Percentiles rank a stretch among this genome's conserved stretches.
These are phyloP conservation scores for Tricholaema leucomelas DNA, from an alignment of 2,113 vertebrate genomes.

Conservation along the genomic window DNA sequence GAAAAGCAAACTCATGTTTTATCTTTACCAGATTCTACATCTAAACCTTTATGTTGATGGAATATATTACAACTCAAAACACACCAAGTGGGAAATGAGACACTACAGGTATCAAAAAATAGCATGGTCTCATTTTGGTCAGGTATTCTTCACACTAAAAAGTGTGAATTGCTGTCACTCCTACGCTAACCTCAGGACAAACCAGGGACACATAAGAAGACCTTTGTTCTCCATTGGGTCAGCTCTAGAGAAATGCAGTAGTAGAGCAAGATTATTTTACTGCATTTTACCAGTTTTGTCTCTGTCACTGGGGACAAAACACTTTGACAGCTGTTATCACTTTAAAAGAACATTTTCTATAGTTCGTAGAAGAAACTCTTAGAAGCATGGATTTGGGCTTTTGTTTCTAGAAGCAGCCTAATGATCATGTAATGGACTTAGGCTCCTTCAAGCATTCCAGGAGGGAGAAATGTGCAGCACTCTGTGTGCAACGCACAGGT, in stretches of 20 bases:
- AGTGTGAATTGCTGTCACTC: fast-evolving
- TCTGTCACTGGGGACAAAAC: not conserved
- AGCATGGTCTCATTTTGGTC: not conserved
- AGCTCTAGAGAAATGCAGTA: not conserved
- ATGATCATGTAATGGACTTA: fast-evolving
- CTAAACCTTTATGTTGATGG: not conserved
- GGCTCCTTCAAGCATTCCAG: not conserved
- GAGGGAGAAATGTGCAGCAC: not conserved
- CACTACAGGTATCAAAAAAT: not conserved
- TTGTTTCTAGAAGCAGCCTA: not conserved
- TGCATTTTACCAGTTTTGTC: not conserved
- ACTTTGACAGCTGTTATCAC: not conserved
- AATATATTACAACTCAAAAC: not conserved
- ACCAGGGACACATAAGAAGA: not conserved
- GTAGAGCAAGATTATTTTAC: not conserved
- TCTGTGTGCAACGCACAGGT: not conserved
- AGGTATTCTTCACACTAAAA: not conserved
- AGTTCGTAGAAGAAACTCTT: not conserved
- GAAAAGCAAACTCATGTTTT: not conserved
- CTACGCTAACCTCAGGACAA: not conserved
- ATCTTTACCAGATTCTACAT: not conserved
- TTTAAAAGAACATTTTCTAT: not conserved
- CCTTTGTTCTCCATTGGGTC: fast-evolving
- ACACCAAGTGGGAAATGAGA: fast-evolving
- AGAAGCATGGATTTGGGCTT: fast-evolving